Percentiles rank a stretch among this genome's conserved stretches.
Evolutionary conservation across 2,113 vertebrate species (phyloP).

Genomic region (Podarcis raffonei): DNA sequence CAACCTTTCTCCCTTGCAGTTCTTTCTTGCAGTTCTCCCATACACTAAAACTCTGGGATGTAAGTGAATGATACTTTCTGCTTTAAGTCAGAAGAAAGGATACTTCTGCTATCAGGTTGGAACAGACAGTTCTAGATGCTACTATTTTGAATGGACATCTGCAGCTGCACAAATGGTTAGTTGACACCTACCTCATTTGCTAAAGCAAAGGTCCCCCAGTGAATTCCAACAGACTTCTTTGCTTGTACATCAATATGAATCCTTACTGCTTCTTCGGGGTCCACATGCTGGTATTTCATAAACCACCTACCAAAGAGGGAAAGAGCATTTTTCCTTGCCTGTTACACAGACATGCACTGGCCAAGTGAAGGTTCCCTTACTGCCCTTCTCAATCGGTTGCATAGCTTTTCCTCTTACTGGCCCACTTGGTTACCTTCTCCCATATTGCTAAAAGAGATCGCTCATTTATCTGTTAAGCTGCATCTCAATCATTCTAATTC

Average conservation of each 20-base stretch:
- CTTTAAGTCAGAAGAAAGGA: not conserved
- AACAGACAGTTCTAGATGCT: not conserved
- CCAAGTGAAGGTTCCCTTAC: not conserved
- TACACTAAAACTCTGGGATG: not conserved
- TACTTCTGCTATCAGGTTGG: not conserved
- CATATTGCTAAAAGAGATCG: not conserved
- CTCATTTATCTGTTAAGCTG: not conserved
- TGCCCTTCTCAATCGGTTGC: not conserved
- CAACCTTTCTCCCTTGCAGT: no score
- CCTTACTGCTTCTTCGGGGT: slow-evolving; percentile 93
- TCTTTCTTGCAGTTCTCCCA: not conserved
- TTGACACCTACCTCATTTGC: slow-evolving; percentile 87
- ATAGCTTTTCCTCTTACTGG: not conserved
- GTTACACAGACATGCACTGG: not conserved
- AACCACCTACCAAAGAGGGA: slow-evolving; percentile 83
- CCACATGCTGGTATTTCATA: slow-evolving; percentile 92
- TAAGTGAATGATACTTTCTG: not conserved
- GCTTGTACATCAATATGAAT: slow-evolving; percentile 92
- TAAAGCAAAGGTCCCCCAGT: slow-evolving; percentile 97
- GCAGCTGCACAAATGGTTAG: not conserved
- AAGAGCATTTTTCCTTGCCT: slow-evolving; percentile 25
- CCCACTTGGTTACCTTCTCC: not conserved
- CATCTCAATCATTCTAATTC: not conserved
- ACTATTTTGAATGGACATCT: not conserved
- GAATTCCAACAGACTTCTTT: slow-evolving; percentile 90